phyloP scores from a whole-genome alignment of 2,113 vertebrate species.

The Melanerpes formicivorus region DNA sequence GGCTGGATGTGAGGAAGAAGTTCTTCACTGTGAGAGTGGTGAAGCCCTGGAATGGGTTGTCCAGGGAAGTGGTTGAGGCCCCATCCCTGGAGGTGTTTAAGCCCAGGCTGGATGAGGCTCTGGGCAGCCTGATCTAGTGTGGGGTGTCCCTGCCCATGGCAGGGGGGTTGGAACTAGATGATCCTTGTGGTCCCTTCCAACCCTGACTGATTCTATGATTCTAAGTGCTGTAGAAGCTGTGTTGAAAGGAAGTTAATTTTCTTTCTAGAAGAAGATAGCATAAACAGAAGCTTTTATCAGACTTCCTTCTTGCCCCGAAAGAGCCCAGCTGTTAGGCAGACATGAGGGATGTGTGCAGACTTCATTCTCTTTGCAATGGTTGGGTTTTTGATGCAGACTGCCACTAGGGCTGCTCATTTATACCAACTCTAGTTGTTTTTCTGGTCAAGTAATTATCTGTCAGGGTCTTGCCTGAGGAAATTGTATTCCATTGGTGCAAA shows the following conservation, averaged over 20 bases:
- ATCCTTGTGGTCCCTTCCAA: too few species aligned
- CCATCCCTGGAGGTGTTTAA: too few species aligned
- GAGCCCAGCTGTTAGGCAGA: not conserved
- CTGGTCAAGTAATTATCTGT: not conserved
- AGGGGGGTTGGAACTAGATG: too few species aligned
- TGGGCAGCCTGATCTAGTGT: too few species aligned
- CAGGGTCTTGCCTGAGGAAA: not conserved
- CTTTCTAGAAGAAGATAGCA: not conserved
- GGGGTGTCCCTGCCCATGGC: too few species aligned
- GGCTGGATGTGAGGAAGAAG: too few species aligned
- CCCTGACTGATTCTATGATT: too few species aligned
- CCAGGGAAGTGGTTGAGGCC: too few species aligned
- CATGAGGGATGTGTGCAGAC: not conserved
- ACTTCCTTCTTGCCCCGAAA: not conserved
- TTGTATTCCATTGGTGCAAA: not conserved
- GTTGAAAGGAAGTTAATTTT: not conserved
- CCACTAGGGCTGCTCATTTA: not conserved
- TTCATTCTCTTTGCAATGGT: not conserved
- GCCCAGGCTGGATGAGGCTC: too few species aligned
- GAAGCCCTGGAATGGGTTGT: too few species aligned
- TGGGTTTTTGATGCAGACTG: not conserved
- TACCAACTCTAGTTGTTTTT: not conserved
- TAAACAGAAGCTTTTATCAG: conserved; percentile 8
- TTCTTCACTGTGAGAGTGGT: too few species aligned
- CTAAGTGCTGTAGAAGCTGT: not conserved